phyloP scores from a whole-genome alignment of 2,797 vertebrate genomes.

The Peromyscus eremicus region DNA sequence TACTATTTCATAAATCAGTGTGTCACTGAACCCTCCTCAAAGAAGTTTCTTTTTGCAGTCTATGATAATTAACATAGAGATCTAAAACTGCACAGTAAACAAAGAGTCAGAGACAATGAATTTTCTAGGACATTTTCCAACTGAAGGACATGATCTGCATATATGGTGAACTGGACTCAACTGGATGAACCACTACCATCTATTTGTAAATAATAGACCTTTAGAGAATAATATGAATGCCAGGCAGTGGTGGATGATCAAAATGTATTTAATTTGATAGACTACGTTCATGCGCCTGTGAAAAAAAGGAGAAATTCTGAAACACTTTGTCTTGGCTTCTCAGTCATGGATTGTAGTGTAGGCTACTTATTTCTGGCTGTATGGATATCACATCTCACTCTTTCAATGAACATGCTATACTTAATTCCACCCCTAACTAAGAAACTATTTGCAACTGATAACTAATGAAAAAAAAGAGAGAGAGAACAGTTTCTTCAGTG shows the following conservation, averaged over 20 bases:
- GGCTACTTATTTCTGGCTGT: neutral
- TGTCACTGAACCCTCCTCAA: neutral
- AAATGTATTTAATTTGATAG: slow-evolving; percentile 54
- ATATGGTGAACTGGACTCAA: slow-evolving; percentile 64
- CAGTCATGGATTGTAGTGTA: neutral
- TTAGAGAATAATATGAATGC: slow-evolving; percentile 47
- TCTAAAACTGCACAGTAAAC: neutral
- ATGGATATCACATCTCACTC: neutral
- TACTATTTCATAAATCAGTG: neutral
- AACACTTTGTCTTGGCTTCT: neutral
- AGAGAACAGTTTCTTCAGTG: neutral
- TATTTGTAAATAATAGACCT: slow-evolving; percentile 75
- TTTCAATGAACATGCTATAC: neutral
- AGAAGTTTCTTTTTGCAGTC: neutral
- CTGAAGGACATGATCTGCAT: slow-evolving; percentile 59
- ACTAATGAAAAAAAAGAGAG: neutral
- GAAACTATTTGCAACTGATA: neutral
- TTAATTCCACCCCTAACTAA: neutral
- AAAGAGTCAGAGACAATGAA: neutral
- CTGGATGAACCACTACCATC: slow-evolving; percentile 66
- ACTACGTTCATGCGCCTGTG: neutral
- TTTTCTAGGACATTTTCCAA: slow-evolving; percentile 71
- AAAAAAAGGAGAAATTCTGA: neutral
- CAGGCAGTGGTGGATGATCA: slow-evolving; percentile 1
- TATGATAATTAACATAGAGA: neutral